Base-by-base conservation (phyloP, 2,888 invertebrate genomes). In the Cyrtodaria siliqua region DNA sequence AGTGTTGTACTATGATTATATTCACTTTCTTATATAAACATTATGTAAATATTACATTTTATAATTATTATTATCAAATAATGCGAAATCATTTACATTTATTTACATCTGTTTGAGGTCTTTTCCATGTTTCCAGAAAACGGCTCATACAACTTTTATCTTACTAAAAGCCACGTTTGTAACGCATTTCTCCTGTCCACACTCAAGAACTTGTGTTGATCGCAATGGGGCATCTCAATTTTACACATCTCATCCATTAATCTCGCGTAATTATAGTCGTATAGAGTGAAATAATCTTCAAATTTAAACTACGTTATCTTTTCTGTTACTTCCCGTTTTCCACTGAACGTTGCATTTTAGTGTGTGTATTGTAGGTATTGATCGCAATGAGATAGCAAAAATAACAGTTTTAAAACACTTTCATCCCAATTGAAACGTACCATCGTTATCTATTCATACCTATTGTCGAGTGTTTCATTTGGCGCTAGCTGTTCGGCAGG, bases 401-500 rank as follows among this genome's bases (percentile, higher is more conserved):
- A n/a, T n/a, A 33, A 61, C 50, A 29, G 27, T 49, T 44, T 61
- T 56, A 20, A 2, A 38, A 49, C 27, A 50, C 38, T 67, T 49
- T 73, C 61, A 23, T 23, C 23, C 33, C 59, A 49, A 18, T 47
- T 50, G 57, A 52, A 20, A 38, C 52, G 24, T 29, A 20, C 42
- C 68, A 52, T 67, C 42, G 38, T 56, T 67, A 33, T 59, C 33
- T 60, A 60, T 64, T 49, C 50, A 24, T 59, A 50, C 55, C 29
- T 63, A 74, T 38, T 49, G 52, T 69, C 52, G 49, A 69, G 55
- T 53, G 60, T 56, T 61, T 59, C 27, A 8, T 24, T 52, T 63
- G 24, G 24, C 29, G 42, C 42, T 20, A 42, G 62, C 56, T 16
- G 23, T 67, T 33, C 55, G n/a, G n/a, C 56, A 55, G 29, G 56